These are phyloP conservation scores for Vanessa tameamea DNA, from an alignment of 1,140 invertebrate species.

Conservation along the genomic window DNA sequence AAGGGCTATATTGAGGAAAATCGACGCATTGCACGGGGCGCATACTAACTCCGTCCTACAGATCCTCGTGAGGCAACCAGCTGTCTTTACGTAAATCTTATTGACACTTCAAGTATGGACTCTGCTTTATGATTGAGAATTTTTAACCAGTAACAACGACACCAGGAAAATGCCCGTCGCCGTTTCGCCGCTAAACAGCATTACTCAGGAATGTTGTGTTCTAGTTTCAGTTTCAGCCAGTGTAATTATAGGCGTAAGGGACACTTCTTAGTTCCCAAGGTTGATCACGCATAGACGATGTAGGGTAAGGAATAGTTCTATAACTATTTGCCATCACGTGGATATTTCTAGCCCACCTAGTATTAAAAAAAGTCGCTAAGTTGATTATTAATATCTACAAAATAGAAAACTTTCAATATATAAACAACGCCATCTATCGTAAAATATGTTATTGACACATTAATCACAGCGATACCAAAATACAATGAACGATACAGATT, in stretches of 20 bases:
- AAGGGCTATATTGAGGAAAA: constrained; percentile 46
- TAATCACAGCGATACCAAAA: constrained; percentile 1
- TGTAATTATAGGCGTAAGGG: no score
- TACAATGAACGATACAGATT: constrained; percentile 2
- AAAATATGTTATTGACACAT: neutral
- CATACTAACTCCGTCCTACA: constrained; percentile 55
- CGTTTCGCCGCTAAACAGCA: no score
- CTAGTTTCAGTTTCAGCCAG: no score
- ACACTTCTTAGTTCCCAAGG: no score
- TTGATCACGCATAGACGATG: no score
- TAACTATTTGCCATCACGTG: no score
- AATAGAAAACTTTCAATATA: neutral
- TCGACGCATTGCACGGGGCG: constrained; percentile 16
- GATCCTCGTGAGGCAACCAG: constrained; percentile 46
- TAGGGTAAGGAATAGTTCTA: no score
- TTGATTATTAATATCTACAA: no score
- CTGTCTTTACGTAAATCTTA: constrained; percentile 35
- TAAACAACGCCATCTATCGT: neutral
- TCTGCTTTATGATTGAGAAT: neutral
- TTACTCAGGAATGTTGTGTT: no score
- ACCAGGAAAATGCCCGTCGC: no score
- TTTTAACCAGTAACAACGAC: neutral
- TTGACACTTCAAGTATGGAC: constrained; percentile 33
- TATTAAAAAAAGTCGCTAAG: no score
- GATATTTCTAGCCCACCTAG: no score